phyloP scores from a whole-genome alignment of 2,888 invertebrate species.

The Rotaria macrura region DNA sequence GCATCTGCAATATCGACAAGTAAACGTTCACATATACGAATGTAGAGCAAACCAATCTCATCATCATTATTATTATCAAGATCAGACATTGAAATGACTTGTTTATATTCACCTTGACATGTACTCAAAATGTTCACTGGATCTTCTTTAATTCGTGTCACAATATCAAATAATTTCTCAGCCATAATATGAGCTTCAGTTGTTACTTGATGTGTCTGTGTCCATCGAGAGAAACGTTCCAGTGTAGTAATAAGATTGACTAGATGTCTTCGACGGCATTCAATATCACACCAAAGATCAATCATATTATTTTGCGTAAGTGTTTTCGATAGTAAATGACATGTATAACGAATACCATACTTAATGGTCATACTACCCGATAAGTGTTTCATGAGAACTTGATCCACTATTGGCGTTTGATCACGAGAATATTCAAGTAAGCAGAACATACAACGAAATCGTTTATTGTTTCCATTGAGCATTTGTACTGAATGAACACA shows the following conservation, averaged over 20 bases:
- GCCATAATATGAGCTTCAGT: background rate
- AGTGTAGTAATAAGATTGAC: background rate
- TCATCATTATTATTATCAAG: background rate
- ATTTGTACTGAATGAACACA: background rate
- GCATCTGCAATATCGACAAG: background rate
- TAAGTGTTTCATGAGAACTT: background rate
- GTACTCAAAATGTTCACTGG: background rate
- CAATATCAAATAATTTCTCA: background rate
- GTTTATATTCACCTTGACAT: background rate
- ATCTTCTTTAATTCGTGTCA: background rate
- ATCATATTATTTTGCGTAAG: background rate
- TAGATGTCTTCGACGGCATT: background rate
- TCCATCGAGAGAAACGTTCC: background rate
- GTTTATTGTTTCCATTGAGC: background rate
- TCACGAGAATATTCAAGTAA: background rate
- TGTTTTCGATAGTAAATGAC: background rate
- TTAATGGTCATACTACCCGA: background rate
- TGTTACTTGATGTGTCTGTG: background rate
- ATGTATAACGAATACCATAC: background rate
- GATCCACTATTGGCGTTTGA: background rate
- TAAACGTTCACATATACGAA: background rate
- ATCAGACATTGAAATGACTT: background rate
- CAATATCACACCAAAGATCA: background rate
- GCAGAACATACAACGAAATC: conserved; percentile 15
- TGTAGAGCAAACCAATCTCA: background rate